Conservation (phyloP, 1,140 invertebrate species). For the Odontomachus brunneus region DNA sequence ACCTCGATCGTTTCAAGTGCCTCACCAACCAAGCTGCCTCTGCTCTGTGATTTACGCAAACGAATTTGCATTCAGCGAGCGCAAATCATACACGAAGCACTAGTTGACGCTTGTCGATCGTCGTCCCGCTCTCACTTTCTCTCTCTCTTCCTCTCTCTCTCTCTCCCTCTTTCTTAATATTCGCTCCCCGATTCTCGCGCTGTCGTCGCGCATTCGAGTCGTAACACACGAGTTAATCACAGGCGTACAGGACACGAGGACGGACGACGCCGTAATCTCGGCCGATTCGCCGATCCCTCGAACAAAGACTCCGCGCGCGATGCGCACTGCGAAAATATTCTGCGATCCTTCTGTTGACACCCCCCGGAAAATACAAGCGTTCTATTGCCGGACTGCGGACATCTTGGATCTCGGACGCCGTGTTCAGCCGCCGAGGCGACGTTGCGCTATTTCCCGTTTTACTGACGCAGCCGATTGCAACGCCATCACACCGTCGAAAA, state of each 20-base stretch:
- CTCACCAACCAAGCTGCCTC: not conserved
- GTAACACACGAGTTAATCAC: not conserved
- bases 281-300: not conserved
- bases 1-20: not conserved
- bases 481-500: too few relatives aligned
- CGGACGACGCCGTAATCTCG: too few relatives aligned
- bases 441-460: constrained; percentile 59
- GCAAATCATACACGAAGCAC: not conserved
- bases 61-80: not conserved
- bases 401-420: constrained; percentile 81
- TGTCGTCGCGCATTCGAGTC: not conserved
- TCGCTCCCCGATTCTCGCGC: not conserved
- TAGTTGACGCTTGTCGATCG: constrained; percentile 30
- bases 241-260: not conserved
- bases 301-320: too few relatives aligned
- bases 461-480: constrained; percentile 65
- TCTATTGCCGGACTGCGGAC: constrained; percentile 79
- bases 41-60: not conserved
- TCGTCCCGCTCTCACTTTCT: not conserved
- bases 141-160: not conserved
- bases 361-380: constrained; percentile 74
- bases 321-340: too few relatives aligned
- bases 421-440: constrained; percentile 45
- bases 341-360: constrained; percentile 71
- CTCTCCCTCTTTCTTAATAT: not conserved